A percentile compares a stretch with the other conserved stretches of the same genome.
phyloP scores from a whole-genome alignment of 1,140 invertebrate genomes.

The Musca vetustissima region DNA sequence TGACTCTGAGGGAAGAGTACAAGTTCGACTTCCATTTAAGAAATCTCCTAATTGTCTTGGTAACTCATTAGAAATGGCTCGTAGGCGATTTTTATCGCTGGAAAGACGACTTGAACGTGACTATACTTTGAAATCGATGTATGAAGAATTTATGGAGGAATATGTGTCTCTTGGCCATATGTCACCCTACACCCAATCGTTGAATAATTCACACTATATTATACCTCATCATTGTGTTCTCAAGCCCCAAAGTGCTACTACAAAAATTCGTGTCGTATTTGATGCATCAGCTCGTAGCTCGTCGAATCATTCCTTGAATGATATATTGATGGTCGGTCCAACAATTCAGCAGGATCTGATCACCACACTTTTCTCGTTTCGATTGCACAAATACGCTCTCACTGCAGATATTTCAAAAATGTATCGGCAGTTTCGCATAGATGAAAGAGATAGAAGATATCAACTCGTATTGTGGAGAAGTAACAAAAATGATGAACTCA shows the following conservation, averaged over 20 bases:
- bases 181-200: neutral
- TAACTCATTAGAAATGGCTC: neutral
- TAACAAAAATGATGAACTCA: slow-evolving; percentile 27
- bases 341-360: neutral
- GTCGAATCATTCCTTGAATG: no score
- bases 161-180: neutral
- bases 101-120: neutral
- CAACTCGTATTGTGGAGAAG: slow-evolving; percentile 32
- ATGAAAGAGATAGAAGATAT: slow-evolving; percentile 29
- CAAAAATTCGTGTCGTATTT: slow-evolving; percentile 40
- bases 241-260: neutral
- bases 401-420: slow-evolving; percentile 40
- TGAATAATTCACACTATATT: neutral
- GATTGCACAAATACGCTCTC: slow-evolving; percentile 41
- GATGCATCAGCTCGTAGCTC: slow-evolving; percentile 30
- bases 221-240: slow-evolving; percentile 10
- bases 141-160: slow-evolving; percentile 14
- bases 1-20: neutral
- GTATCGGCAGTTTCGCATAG: slow-evolving; percentile 40
- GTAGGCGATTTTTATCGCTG: neutral
- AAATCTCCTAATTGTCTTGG: no score
- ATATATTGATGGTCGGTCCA: no score
- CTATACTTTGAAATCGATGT: slow-evolving; percentile 1
- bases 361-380: neutral
- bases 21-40: slow-evolving; percentile 1